Conservation (phyloP, 1,140 invertebrate species). For the Aplysia californica region DNA sequence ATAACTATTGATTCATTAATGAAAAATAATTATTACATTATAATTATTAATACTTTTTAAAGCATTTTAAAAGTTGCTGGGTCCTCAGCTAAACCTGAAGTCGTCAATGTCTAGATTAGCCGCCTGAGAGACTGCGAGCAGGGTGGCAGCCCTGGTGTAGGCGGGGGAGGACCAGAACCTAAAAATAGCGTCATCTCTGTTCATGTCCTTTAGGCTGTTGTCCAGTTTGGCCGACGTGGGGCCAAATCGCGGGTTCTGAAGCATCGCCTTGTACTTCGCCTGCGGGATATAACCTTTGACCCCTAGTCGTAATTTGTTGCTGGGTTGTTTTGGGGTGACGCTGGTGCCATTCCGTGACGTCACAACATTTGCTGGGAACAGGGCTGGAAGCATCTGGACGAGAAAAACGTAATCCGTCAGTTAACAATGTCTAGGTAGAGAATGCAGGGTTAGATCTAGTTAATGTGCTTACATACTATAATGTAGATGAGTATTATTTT, state of each 20-base stretch:
- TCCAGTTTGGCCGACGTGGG: conserved; percentile 11
- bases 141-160: conserved; percentile 46
- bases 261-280: not conserved
- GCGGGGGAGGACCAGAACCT: conserved; percentile 52
- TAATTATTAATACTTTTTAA: too few relatives aligned
- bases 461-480: too few relatives aligned
- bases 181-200: conserved; percentile 38
- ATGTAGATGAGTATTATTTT: too few relatives aligned
- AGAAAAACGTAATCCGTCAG: too few relatives aligned
- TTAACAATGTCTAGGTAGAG: too few relatives aligned
- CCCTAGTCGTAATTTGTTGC: conserved; percentile 16
- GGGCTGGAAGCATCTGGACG: not conserved
- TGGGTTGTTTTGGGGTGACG: not conserved
- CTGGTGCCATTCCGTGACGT: not conserved
- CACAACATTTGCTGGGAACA: not conserved
- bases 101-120: conserved; percentile 8
- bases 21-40: too few relatives aligned
- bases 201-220: conserved; percentile 41
- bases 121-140: conserved; percentile 37
- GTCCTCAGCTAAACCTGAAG: too few relatives aligned
- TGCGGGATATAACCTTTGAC: conserved; percentile 25
- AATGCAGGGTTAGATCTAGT: too few relatives aligned
- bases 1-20: too few relatives aligned
- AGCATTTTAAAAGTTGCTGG: too few relatives aligned
- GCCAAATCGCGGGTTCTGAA: conserved; percentile 15